Conservation (phyloP, 2,888 invertebrate species). For the Blomia tropicalis region DNA sequence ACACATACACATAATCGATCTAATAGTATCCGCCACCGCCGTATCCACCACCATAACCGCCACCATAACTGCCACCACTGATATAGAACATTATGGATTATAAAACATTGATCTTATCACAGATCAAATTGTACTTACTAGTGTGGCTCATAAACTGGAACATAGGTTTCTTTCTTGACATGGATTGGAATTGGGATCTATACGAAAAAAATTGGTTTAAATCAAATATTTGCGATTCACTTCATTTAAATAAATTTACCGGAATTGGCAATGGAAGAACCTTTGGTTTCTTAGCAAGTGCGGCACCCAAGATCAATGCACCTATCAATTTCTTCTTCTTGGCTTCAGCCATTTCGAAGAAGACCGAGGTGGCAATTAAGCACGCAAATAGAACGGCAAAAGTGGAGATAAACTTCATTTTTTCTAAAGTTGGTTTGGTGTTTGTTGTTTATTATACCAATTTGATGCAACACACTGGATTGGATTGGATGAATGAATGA, state of each 20-base stretch:
- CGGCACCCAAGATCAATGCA: background rate
- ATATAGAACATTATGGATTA: background rate
- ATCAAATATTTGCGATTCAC: background rate
- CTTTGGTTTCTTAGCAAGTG: slow-evolving; percentile 1
- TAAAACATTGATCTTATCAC: background rate
- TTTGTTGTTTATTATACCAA: background rate
- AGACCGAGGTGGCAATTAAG: background rate
- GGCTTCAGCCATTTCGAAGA: background rate
- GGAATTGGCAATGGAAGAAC: background rate
- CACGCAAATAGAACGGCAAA: background rate
- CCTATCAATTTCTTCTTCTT: background rate
- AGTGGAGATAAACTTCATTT: slow-evolving; percentile 4
- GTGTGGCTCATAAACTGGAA: background rate
- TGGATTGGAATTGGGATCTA: slow-evolving; percentile 4
- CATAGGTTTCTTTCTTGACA: background rate
- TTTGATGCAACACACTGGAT: background rate
- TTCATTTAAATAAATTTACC: background rate
- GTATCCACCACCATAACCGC: background rate
- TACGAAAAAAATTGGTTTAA: background rate
- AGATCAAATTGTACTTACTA: background rate
- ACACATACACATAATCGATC: no score
- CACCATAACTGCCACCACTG: background rate
- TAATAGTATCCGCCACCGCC: no score
- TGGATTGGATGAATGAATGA: no score
- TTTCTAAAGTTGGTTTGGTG: background rate